Percentiles rank a stretch among this genome's conserved stretches.
phyloP scores from a whole-genome alignment of 2,797 vertebrate species.

The Melanotaenia maccullochi region DNA sequence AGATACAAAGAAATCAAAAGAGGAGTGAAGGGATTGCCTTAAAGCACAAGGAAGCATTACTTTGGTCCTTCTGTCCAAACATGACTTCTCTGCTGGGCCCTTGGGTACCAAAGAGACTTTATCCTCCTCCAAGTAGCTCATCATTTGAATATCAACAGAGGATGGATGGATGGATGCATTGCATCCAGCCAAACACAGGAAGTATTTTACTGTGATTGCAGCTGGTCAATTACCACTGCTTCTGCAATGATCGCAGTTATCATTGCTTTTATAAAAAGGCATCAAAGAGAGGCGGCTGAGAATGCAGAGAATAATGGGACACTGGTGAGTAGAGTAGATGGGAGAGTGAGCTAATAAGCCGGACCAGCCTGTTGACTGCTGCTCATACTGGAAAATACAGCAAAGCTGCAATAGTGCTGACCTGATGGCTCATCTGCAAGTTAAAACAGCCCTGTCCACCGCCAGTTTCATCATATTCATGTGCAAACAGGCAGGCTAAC shows the following conservation, averaged over 20 bases:
- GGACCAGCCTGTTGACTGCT: conserved; percentile 77
- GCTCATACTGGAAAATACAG: conserved; percentile 78
- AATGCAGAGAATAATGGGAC: conserved; percentile 69
- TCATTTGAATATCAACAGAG: conserved; percentile 74
- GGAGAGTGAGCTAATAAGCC: conserved; percentile 71
- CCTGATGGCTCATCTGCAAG: conserved; percentile 84
- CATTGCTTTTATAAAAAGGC: conserved; percentile 75
- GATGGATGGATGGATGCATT: conserved; percentile 17
- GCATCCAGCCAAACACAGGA: conserved; percentile 59
- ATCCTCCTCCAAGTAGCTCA: conserved; percentile 51
- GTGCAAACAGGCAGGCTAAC: conserved; percentile 76
- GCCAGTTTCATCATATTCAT: conserved; percentile 81
- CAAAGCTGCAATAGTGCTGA: conserved; percentile 73
- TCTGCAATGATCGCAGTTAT: conserved; percentile 74
- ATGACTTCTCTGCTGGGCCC: conserved; percentile 58
- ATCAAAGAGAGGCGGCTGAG: conserved; percentile 71
- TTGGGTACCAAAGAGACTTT: conserved; percentile 39
- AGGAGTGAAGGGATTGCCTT: conserved; percentile 53
- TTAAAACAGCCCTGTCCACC: conserved; percentile 76
- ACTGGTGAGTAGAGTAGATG: conserved; percentile 58
- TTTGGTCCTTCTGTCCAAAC: conserved; percentile 50
- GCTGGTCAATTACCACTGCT: conserved; percentile 76
- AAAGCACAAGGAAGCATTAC: conserved; percentile 59
- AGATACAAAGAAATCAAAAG: conserved; percentile 30
- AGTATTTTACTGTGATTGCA: conserved; percentile 74